Evolutionary conservation across 2,888 invertebrate genomes (phyloP).

Genomic region (Andrena marginata): DNA sequence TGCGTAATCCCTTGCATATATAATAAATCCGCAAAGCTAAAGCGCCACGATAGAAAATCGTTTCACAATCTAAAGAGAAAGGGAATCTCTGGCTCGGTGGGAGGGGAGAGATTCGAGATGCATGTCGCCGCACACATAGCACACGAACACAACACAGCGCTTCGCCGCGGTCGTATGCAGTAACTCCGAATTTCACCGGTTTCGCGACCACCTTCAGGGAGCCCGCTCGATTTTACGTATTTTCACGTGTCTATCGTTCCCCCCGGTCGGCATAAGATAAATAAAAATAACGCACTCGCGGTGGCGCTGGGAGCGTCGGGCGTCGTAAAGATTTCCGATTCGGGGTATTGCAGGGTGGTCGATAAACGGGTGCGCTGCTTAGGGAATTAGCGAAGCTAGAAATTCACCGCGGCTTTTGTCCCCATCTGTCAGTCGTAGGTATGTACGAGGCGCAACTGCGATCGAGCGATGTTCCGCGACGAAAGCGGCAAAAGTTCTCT

Average conservation of each 20-base stretch:
- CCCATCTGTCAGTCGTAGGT: too few relatives aligned
- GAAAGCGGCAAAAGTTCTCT: neutral
- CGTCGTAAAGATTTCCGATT: neutral
- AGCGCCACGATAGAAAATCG: conserved; percentile 77
- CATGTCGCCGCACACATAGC: conserved; percentile 43
- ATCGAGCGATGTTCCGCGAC: neutral
- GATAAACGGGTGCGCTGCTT: too few relatives aligned
- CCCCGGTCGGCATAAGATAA: too few relatives aligned
- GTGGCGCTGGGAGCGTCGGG: neutral
- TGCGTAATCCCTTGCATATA: conserved; percentile 82
- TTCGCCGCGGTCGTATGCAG: neutral
- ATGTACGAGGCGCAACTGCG: neutral
- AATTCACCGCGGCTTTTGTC: too few relatives aligned
- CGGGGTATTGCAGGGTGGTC: too few relatives aligned
- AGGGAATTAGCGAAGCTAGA: too few relatives aligned
- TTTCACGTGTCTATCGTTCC: too few relatives aligned
- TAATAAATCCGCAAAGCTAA: conserved; percentile 78
- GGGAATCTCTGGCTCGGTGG: conserved; percentile 77
- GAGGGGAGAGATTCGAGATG: conserved; percentile 67
- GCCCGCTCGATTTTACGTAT: too few relatives aligned
- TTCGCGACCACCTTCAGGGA: neutral
- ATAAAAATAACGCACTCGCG: too few relatives aligned
- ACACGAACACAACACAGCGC: neutral
- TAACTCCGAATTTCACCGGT: neutral
- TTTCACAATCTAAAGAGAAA: conserved; percentile 83